Conservation (phyloP, 1,140 invertebrate species). For the Lethrus apterus region DNA sequence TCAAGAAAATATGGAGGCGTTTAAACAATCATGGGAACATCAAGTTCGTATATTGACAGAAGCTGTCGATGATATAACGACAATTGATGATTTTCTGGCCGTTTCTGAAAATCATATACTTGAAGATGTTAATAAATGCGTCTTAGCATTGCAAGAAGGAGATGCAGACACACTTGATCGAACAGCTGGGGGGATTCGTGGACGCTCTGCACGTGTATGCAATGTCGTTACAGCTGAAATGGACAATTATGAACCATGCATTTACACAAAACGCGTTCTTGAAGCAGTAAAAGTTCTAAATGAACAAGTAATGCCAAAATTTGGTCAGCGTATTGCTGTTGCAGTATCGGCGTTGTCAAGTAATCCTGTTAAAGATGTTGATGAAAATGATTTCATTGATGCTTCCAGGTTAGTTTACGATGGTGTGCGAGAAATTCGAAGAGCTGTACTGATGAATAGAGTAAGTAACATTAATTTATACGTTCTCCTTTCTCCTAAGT, state of each 20-base stretch:
- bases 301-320: slow-evolving; percentile 97
- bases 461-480: slow-evolving; percentile 48
- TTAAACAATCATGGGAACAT: slow-evolving; percentile 90
- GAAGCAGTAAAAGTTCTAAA: slow-evolving; percentile 88
- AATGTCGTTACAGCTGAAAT: slow-evolving; percentile 97
- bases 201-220: slow-evolving; percentile 84
- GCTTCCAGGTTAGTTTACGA: slow-evolving; percentile 96
- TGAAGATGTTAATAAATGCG: slow-evolving; percentile 99
- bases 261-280: slow-evolving; percentile 89
- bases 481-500: too few species aligned
- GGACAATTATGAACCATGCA: slow-evolving; percentile 95
- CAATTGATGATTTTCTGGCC: slow-evolving; percentile 97
- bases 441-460: slow-evolving; percentile 94
- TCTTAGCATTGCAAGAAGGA: slow-evolving; percentile 87
- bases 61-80: slow-evolving; percentile 97
- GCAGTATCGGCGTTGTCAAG: slow-evolving; percentile 81
- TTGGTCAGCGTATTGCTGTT: slow-evolving; percentile 84
- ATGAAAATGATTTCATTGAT: slow-evolving; percentile 98
- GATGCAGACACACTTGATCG: slow-evolving; percentile 77
- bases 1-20: slow-evolving; percentile 95
- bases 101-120: slow-evolving; percentile 97
- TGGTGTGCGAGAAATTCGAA: slow-evolving; percentile 90
- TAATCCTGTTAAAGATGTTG: slow-evolving; percentile 74
- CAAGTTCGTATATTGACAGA: slow-evolving; percentile 91
- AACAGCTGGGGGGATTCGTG: slow-evolving; percentile 91